These are phyloP conservation scores for Drosophila ficusphila DNA, from an alignment of 1,140 invertebrate species.

Conservation along the genomic window DNA sequence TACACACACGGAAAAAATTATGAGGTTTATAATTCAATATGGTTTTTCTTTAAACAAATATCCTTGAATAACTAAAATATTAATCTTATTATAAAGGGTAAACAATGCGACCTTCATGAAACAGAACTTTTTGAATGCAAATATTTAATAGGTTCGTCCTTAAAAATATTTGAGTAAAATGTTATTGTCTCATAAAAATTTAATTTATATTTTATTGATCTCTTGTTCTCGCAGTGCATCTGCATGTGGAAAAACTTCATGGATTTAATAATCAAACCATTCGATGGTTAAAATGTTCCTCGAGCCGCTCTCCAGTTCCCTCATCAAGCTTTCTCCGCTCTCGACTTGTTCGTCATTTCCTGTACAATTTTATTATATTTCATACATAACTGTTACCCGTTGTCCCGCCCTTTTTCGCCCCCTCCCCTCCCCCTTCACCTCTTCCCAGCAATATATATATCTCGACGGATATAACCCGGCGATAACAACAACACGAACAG, in stretches of 20 bases:
- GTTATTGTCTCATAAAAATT: too few relatives aligned
- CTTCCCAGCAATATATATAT: constrained; percentile 15
- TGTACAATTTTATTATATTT: constrained; percentile 83
- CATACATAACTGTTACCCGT: constrained; percentile 58
- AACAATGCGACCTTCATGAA: too few relatives aligned
- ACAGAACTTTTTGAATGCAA: too few relatives aligned
- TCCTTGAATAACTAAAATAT: too few relatives aligned
- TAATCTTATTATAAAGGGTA: too few relatives aligned
- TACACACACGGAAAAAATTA: constrained; percentile 1
- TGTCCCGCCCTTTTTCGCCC: too few relatives aligned
- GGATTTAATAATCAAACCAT: constrained; percentile 83
- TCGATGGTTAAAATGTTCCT: constrained; percentile 79
- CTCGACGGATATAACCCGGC: constrained; percentile 50
- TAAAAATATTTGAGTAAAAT: too few relatives aligned
- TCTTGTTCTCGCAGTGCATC: background rate
- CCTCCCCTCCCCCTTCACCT: background rate
- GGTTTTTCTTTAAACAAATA: too few relatives aligned
- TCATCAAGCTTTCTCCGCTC: constrained; percentile 39
- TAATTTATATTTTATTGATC: too few relatives aligned
- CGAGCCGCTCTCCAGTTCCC: constrained; percentile 51
- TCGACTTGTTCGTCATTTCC: constrained; percentile 78
- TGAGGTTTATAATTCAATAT: background rate
- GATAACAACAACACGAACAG: constrained; percentile 48
- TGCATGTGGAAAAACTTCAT: constrained; percentile 75
- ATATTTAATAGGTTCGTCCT: too few relatives aligned